Percentiles rank a stretch among this genome's conserved stretches.
Conservation (phyloP, 2,888 invertebrate genomes). For the Nomada flava region DNA sequence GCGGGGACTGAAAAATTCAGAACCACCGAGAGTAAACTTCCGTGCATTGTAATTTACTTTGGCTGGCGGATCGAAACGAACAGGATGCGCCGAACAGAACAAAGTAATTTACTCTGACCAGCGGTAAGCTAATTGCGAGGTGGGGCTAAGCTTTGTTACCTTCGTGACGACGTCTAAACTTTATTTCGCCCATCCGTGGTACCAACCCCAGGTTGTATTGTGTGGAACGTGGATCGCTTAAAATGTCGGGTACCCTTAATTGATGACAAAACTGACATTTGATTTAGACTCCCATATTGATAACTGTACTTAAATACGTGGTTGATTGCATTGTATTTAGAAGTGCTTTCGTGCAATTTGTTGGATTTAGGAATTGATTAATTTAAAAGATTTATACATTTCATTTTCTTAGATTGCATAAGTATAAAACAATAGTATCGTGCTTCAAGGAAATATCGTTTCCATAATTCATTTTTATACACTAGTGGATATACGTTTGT, state of each 20-base stretch:
- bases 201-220: neutral
- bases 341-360: neutral
- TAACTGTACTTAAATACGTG: neutral
- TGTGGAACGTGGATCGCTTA: neutral
- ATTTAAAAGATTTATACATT: neutral
- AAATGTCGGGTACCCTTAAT: constrained; percentile 5
- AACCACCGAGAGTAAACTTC: neutral
- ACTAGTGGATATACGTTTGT: too few species aligned
- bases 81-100: neutral
- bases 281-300: neutral
- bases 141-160: constrained; percentile 42
- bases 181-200: neutral
- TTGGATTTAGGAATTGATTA: neutral
- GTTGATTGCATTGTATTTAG: neutral
- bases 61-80: neutral
- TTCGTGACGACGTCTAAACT: constrained; percentile 36
- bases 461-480: too few species aligned
- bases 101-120: constrained; percentile 36
- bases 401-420: neutral
- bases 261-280: neutral
- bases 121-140: constrained; percentile 46
- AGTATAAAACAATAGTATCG: too few species aligned
- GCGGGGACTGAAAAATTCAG: constrained; percentile 7
- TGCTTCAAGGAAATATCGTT: too few species aligned
- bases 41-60: neutral